phyloP scores from a whole-genome alignment of 2,797 vertebrate genomes.

The Ctenochaetus hawaiiensis region DNA sequence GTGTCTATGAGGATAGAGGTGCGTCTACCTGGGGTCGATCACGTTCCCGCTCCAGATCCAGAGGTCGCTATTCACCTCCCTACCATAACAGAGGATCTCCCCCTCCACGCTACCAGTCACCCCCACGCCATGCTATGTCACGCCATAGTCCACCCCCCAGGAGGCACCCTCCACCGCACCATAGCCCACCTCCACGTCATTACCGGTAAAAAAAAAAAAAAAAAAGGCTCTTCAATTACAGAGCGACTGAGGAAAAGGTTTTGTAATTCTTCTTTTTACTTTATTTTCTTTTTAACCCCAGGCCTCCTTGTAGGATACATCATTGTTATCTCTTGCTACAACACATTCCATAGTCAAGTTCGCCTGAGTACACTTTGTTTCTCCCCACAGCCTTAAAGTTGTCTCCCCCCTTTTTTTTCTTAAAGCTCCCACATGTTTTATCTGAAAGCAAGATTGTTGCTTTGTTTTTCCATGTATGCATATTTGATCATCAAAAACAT shows the following conservation, averaged over 20 bases:
- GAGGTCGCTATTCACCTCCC: conserved; percentile 92
- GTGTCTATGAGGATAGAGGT: conserved; percentile 90
- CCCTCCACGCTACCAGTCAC: conserved; percentile 90
- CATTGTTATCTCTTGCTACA: conserved; percentile 63
- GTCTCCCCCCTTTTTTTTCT: background rate
- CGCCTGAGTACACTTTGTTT: conserved; percentile 34
- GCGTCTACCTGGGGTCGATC: conserved; percentile 88
- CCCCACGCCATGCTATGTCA: conserved; percentile 87
- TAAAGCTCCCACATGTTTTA: conserved; percentile 16
- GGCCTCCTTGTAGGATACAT: conserved; percentile 39
- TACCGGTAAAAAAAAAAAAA: conserved; percentile 87
- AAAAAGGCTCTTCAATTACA: conserved; percentile 9
- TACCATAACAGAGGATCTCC: conserved; percentile 92
- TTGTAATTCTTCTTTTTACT: conserved; percentile 64
- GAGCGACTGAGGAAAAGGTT: conserved; percentile 52
- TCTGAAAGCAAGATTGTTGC: conserved; percentile 1
- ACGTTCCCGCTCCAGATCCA: conserved; percentile 92
- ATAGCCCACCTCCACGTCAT: conserved; percentile 87
- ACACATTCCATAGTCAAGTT: conserved; percentile 82
- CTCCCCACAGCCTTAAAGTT: conserved; percentile 66
- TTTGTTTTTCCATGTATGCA: conserved; percentile 1
- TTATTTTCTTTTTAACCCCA: conserved; percentile 46
- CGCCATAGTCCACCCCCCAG: conserved; percentile 86
- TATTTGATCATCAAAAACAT: conserved; percentile 22
- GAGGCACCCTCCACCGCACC: conserved; percentile 76